These are phyloP conservation scores for Polymixis lichenea DNA, from an alignment of 2,888 invertebrate genomes.

Conservation along the genomic window DNA sequence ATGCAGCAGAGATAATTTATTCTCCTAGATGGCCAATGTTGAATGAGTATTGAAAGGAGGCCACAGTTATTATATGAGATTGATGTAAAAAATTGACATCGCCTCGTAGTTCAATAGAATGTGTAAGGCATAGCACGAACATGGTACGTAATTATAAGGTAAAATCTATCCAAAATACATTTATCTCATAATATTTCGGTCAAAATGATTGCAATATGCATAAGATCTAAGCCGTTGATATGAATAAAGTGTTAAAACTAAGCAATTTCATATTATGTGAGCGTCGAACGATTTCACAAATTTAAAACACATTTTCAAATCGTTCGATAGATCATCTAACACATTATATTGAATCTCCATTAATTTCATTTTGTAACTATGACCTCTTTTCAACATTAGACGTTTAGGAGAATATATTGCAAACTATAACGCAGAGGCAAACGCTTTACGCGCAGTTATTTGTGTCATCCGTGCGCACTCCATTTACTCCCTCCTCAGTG, in stretches of 20 bases:
- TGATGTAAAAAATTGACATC: not conserved
- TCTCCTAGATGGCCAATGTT: not conserved
- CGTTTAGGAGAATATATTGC: not conserved
- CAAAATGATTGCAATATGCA: not conserved
- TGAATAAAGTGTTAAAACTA: not conserved
- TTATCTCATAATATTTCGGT: not conserved
- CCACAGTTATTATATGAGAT: not conserved
- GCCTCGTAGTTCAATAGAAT: not conserved
- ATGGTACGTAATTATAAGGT: not conserved
- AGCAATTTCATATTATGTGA: too few species aligned
- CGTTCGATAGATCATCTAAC: not conserved
- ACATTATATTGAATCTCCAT: not conserved
- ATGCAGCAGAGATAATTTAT: not conserved
- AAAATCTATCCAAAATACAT: not conserved
- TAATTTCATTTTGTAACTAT: not conserved
- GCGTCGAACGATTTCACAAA: too few species aligned
- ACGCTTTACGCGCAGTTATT: too few species aligned
- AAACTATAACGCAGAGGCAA: not conserved
- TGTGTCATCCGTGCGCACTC: conserved; percentile 9
- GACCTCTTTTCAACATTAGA: not conserved
- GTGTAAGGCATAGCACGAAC: not conserved
- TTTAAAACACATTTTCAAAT: too few species aligned
- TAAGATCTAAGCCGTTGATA: not conserved
- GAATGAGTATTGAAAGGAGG: not conserved
- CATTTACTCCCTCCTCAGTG: conserved; percentile 23